Evolutionary conservation across 2,797 vertebrate species (phyloP).

Genomic region (Pseudochirops cupreus): DNA sequence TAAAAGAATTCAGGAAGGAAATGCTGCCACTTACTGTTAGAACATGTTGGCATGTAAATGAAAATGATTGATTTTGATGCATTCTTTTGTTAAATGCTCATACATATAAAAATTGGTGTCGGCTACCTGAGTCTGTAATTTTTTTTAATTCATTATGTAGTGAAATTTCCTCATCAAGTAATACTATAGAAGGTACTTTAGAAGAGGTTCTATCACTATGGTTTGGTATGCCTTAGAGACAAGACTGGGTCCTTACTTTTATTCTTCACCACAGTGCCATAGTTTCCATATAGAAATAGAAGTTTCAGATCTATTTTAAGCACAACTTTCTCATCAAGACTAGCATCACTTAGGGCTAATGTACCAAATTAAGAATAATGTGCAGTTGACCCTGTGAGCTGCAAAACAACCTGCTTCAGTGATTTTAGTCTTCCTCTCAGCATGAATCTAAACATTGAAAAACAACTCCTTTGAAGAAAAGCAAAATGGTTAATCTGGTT

Average conservation of each 20-base stretch:
- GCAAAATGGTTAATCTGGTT: background rate
- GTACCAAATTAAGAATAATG: background rate
- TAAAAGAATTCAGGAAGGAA: conserved; percentile 77
- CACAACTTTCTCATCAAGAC: background rate
- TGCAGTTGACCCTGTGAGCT: background rate
- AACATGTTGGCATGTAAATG: conserved; percentile 77
- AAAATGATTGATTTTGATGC: conserved; percentile 81
- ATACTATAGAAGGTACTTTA: background rate
- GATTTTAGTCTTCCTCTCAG: background rate
- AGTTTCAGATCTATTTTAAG: background rate
- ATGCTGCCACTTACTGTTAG: conserved; percentile 66
- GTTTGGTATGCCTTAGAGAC: background rate
- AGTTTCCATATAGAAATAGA: background rate
- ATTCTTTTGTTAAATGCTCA: conserved; percentile 76
- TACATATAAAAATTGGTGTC: conserved; percentile 80
- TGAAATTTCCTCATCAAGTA: background rate
- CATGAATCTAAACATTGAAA: background rate
- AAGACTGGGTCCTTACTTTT: background rate
- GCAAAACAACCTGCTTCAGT: background rate
- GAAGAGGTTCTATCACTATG: background rate
- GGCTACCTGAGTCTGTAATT: conserved; percentile 80
- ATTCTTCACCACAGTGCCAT: background rate
- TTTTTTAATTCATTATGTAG: conserved; percentile 65
- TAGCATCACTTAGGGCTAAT: background rate
- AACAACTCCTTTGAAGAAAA: background rate